A percentile compares a stretch with the other conserved stretches of the same genome.
phyloP scores from a whole-genome alignment of 2,888 invertebrate species.

The Lymantria dispar region DNA sequence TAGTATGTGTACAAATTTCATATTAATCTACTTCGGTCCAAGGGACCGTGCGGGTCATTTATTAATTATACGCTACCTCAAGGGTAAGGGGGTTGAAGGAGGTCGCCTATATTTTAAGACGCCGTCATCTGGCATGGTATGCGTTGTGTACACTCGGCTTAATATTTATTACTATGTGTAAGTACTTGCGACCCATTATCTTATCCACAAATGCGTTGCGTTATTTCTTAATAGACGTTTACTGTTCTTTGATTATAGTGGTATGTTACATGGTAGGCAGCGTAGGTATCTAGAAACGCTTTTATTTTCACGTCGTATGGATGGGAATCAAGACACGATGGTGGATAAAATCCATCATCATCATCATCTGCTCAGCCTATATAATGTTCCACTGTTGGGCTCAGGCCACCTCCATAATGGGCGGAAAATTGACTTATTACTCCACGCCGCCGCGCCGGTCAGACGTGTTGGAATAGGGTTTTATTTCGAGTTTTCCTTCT shows the following conservation, averaged over 20 bases:
- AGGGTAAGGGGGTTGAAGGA: slow-evolving; percentile 60
- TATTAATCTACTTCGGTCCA: slow-evolving; percentile 52
- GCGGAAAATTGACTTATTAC: too few relatives aligned
- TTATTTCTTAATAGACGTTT: slow-evolving; percentile 20
- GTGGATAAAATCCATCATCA: too few relatives aligned
- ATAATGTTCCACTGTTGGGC: too few relatives aligned
- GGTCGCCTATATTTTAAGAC: slow-evolving; percentile 77
- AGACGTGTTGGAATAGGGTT: too few relatives aligned
- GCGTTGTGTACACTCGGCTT: slow-evolving; percentile 63
- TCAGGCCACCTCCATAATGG: too few relatives aligned
- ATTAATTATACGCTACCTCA: slow-evolving; percentile 70
- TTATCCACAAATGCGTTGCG: slow-evolving; percentile 25
- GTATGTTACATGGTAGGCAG: too few relatives aligned
- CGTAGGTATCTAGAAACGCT: too few relatives aligned
- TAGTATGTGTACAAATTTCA: slow-evolving; percentile 43
- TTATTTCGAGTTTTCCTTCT: too few relatives aligned
- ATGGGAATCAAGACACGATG: too few relatives aligned
- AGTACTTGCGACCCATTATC: slow-evolving; percentile 34
- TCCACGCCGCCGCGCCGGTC: too few relatives aligned
- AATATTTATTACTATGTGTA: slow-evolving; percentile 61
- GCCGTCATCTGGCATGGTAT: slow-evolving; percentile 62
- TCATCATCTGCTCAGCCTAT: too few relatives aligned
- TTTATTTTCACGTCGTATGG: too few relatives aligned
- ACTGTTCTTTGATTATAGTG: slow-evolving; percentile 2
- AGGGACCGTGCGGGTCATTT: slow-evolving; percentile 71